A percentile compares a stretch with the other conserved stretches of the same genome.
Conservation (phyloP, 2,888 invertebrate genomes). For the Meiosimyza decipiens region DNA sequence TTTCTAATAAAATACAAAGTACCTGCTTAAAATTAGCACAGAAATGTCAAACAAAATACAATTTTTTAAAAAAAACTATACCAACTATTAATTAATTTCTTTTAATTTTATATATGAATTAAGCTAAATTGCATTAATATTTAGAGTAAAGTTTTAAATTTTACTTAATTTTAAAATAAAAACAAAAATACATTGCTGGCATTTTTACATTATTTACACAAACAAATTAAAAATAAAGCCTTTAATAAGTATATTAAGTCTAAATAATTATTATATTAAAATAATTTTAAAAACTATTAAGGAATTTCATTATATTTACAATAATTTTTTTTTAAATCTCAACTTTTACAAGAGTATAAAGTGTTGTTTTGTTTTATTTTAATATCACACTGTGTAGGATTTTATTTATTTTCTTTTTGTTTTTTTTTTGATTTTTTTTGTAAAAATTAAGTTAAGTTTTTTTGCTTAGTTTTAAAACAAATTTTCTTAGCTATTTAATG, state of each 20-base stretch:
- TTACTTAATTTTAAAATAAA: constrained; percentile 10
- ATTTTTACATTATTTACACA: constrained; percentile 36
- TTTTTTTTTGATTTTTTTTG: constrained; percentile 8
- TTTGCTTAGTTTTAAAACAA: not conserved
- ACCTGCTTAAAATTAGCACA: constrained; percentile 46
- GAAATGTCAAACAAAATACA: constrained; percentile 18
- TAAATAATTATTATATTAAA: not conserved
- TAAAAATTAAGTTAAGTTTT: constrained; percentile 24
- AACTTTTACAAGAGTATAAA: constrained; percentile 1
- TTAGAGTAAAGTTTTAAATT: constrained; percentile 27
- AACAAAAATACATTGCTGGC: constrained; percentile 17
- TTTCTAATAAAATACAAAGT: constrained; percentile 36
- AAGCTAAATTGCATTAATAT: constrained; percentile 29
- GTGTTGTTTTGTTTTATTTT: constrained; percentile 48
- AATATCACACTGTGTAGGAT: constrained; percentile 67
- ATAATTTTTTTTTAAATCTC: constrained; percentile 25
- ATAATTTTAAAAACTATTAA: constrained; percentile 12
- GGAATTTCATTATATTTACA: constrained; percentile 23
- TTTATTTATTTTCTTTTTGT: constrained; percentile 38
- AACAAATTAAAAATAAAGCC: not conserved
- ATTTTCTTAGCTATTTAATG: constrained; percentile 5
- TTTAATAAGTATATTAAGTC: not conserved
- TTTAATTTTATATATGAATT: constrained; percentile 12
- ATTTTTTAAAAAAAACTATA: constrained; percentile 19
- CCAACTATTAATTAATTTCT: not conserved